Base-by-base conservation (phyloP, 2,113 vertebrate genomes). In the Onychorhynchus coronatus region DNA sequence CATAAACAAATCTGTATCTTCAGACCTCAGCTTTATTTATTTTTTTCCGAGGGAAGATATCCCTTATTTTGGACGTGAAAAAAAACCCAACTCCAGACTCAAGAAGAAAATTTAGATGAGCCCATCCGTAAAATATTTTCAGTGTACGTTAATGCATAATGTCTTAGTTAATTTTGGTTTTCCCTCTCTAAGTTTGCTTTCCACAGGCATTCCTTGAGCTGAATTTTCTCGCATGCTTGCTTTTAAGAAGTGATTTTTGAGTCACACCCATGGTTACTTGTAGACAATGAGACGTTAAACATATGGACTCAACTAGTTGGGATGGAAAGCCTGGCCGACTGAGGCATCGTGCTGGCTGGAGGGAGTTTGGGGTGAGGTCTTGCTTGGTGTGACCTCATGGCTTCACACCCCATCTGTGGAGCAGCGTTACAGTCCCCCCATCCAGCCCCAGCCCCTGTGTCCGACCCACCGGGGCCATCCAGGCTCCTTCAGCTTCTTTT, bases 1-100 rank as follows among this genome's bases (percentile, higher is more conserved):
- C 62, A 30, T 93, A 92, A 95, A 94, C 93, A 93, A 85, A 96
- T 71, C 82, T 5, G 67, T 77, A 75, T 92, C 90, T 88, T 24
- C 89, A 63, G 86, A 74, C 94, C 91, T 49, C 6, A 4, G 42
- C 63, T 94, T 88, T 80, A 11, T 50, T 21, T 15, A 13, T 44
- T 75, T 63, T 50, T 52, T 24, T 1, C 8, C 11, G 1, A 0
- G 42, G 24, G 63, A 82, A 70, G 56, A 18, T 78, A 42, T 67
- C 56, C 35, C 37, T 74, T 75, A n/a, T n/a, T 78, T 53, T 10
- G 39, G 46, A 66, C 1, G 5, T 25, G 17, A 23, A 42, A 42
- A 61, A 77, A 77, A 89, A 19, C 23, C 19, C 27, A 25, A 8
- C n/a, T 41, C 12, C 28, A 3, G 7, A 56, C 82, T 59, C 20